Conservation (phyloP, 2,797 vertebrate genomes). For the Liasis olivaceus region DNA sequence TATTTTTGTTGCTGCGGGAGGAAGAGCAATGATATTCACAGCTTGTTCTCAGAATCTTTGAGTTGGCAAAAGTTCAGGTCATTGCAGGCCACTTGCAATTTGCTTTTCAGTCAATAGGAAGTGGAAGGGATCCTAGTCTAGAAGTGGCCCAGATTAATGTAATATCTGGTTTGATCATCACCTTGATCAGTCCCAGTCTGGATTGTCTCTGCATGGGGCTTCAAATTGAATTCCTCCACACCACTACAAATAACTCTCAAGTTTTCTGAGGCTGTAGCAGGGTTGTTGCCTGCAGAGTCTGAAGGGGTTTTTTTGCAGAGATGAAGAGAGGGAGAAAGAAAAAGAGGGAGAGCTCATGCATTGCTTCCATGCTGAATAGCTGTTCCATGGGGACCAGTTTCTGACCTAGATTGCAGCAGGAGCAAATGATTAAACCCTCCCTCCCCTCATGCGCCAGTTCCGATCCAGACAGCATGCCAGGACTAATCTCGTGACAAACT, state of each 20-base stretch:
- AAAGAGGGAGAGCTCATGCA: no score
- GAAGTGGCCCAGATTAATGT: not conserved
- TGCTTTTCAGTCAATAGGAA: not conserved
- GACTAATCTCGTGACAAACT: not conserved
- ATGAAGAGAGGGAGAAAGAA: not conserved
- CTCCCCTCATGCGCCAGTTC: not conserved
- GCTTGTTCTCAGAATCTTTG: not conserved
- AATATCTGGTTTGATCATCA: not conserved
- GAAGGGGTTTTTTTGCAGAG: not conserved
- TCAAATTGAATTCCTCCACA: not conserved
- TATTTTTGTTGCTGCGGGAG: not conserved
- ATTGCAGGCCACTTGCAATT: not conserved
- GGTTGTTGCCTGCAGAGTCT: not conserved
- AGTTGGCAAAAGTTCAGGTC: not conserved
- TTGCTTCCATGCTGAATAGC: no score
- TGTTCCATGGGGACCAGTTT: not conserved
- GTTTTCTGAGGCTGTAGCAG: not conserved
- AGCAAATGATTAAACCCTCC: not conserved
- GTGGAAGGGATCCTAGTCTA: not conserved
- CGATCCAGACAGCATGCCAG: not conserved
- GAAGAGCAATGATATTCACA: not conserved
- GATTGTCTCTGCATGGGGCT: not conserved
- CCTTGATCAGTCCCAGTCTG: not conserved
- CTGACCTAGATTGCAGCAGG: not conserved
- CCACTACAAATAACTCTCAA: not conserved